phyloP scores from a whole-genome alignment of 2,888 invertebrate species.

The Ectemnius continuus region DNA sequence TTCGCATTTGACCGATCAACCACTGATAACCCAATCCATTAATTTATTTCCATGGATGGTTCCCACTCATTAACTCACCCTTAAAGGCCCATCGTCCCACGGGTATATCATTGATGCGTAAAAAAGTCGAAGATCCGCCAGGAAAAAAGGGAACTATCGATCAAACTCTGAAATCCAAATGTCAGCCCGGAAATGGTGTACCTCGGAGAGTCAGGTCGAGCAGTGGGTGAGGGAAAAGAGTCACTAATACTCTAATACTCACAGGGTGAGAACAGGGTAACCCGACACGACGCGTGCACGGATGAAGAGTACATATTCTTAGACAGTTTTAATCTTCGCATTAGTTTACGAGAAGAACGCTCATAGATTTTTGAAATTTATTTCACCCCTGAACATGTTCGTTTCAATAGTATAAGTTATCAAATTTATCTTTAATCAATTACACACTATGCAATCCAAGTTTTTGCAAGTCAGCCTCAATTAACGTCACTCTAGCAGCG shows the following conservation, averaged over 20 bases:
- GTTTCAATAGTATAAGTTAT: neutral
- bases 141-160: constrained; percentile 61
- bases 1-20: neutral
- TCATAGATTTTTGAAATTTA: neutral
- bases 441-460: no score
- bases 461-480: no score
- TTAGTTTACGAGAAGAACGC: constrained; percentile 33
- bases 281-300: constrained; percentile 54
- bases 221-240: constrained; percentile 45
- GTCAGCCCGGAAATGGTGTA: constrained; percentile 48
- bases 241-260: constrained; percentile 59
- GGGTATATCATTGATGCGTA: constrained; percentile 29
- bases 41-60: neutral
- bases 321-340: constrained; percentile 37
- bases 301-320: constrained; percentile 34
- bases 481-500: no score
- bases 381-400: neutral
- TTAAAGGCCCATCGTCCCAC: constrained; percentile 29
- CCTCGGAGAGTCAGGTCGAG: constrained; percentile 22
- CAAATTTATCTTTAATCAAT: no score
- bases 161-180: constrained; percentile 55
- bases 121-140: neutral
- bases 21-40: neutral
- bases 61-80: neutral
- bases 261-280: constrained; percentile 56